Percentiles rank a stretch among this genome's conserved stretches.
Evolutionary conservation across 1,140 invertebrate species (phyloP).

Genomic region (Lucilia cuprina): DNA sequence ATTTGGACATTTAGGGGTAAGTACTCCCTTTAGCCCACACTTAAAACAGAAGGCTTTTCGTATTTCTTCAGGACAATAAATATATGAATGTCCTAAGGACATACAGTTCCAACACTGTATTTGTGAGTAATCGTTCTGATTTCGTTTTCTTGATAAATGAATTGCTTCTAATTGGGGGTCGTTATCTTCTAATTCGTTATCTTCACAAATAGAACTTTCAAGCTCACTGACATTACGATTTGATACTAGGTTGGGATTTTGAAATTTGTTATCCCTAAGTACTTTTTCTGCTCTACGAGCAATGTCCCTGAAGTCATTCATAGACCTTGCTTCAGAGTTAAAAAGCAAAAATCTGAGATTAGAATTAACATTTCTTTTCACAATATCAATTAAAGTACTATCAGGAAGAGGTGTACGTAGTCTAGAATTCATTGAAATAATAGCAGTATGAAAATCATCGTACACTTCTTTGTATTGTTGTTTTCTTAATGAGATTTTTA

Average conservation of each 20-base stretch:
- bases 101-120: constrained; percentile 1
- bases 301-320: not conserved
- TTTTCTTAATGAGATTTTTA: not conserved
- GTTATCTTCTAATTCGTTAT: not conserved
- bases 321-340: not conserved
- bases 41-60: not conserved
- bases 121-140: not conserved
- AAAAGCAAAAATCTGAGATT: not conserved
- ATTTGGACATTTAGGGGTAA: not conserved
- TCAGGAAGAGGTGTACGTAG: not conserved
- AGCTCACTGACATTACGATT: not conserved
- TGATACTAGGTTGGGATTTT: not conserved
- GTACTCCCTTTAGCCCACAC: not conserved
- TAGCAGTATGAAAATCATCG: not conserved
- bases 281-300: not conserved
- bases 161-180: not conserved
- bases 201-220: not conserved
- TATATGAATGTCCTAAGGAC: not conserved
- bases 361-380: not conserved
- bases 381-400: not conserved
- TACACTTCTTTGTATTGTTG: not conserved
- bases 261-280: not conserved
- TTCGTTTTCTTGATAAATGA: not conserved
- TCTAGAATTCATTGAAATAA: not conserved
- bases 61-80: constrained; percentile 1